phyloP scores from a whole-genome alignment of 2,797 vertebrate genomes.

The Catharus ustulatus region DNA sequence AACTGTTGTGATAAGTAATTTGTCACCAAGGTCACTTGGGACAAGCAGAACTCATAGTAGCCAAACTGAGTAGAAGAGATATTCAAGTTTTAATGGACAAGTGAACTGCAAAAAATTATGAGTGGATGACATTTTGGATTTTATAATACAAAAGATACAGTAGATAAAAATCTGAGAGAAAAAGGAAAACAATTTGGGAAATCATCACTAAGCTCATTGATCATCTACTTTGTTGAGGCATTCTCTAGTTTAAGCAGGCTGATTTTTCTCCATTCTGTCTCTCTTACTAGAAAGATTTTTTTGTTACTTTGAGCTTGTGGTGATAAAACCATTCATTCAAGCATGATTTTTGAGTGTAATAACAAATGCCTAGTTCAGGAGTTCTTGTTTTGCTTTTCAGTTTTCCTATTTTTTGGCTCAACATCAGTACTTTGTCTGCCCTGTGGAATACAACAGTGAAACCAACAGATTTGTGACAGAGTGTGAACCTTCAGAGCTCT shows the following conservation, averaged over 20 bases:
- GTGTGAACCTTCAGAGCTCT: slow-evolving; percentile 91
- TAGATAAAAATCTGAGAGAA: background rate
- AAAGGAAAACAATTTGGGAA: background rate
- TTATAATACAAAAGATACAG: background rate
- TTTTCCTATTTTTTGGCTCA: slow-evolving; percentile 89
- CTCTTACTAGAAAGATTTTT: background rate
- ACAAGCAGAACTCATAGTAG: background rate
- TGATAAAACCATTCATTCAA: background rate
- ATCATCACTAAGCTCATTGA: background rate
- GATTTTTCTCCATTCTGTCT: background rate
- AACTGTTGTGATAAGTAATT: background rate
- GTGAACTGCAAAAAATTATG: background rate
- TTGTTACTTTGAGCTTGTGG: background rate
- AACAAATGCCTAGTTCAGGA: background rate
- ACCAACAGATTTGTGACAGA: slow-evolving; percentile 89
- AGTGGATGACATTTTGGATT: background rate
- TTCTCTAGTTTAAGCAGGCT: background rate
- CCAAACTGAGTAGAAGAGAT: background rate
- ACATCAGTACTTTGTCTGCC: slow-evolving; percentile 94
- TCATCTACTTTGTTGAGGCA: background rate
- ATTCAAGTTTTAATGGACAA: background rate
- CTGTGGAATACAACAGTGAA: slow-evolving; percentile 91
- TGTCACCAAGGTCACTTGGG: background rate
- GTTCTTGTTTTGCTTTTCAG: slow-evolving; percentile 73
- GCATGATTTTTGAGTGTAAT: background rate